A percentile compares a stretch with the other conserved stretches of the same genome.
phyloP scores from a whole-genome alignment of 1,140 invertebrate genomes.

The Lordiphosa collinella region DNA sequence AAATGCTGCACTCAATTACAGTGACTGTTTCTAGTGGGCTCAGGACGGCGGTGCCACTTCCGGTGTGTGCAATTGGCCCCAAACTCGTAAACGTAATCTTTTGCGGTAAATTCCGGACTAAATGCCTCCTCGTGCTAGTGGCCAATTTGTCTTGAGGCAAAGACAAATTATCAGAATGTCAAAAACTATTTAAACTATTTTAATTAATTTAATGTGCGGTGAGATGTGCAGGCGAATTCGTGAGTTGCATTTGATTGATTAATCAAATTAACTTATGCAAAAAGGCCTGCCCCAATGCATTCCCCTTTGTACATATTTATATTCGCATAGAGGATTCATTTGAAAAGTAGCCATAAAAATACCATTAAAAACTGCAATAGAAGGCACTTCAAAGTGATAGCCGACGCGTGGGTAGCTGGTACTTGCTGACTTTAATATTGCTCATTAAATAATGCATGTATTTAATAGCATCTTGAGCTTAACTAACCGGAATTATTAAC shows the following conservation, averaged over 20 bases:
- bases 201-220: conserved; percentile 59
- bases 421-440: conserved; percentile 24
- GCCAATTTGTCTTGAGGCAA: conserved; percentile 55
- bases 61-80: conserved; percentile 9
- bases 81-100: conserved; percentile 40
- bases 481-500: too few species aligned
- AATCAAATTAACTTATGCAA: conserved; percentile 24
- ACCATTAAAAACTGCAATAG: conserved; percentile 29
- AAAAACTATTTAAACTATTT: conserved; percentile 58
- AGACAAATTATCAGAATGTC: conserved; percentile 47
- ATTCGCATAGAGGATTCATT: conserved; percentile 20
- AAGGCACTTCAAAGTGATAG: conserved; percentile 41
- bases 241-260: conserved; percentile 33
- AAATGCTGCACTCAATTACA: conserved; percentile 65
- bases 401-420: neutral
- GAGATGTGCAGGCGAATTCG: conserved; percentile 12
- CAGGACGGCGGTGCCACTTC: conserved; percentile 45
- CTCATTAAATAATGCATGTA: conserved; percentile 33
- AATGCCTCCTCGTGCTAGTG: conserved; percentile 52
- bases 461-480: neutral
- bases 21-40: conserved; percentile 19
- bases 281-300: conserved; percentile 20
- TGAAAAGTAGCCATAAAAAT: conserved; percentile 46
- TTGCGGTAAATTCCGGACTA: conserved; percentile 40
- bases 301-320: conserved; percentile 13